Percentiles rank a stretch among this genome's conserved stretches.
Conservation (phyloP, 2,113 vertebrate genomes). For the Corythoichthys intestinalis region DNA sequence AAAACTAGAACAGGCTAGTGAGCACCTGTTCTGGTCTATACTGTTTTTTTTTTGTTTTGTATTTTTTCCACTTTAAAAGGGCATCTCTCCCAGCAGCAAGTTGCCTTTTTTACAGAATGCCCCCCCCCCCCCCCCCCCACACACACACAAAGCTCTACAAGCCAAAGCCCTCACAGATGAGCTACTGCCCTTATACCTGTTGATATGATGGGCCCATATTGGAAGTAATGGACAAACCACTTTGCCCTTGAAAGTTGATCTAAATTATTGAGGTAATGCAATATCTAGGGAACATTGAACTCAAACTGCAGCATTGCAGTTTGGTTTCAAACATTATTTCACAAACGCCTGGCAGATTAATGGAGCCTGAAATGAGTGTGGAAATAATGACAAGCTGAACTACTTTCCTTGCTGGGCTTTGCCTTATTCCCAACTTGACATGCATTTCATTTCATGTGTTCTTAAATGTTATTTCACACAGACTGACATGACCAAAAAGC, state of each 20-base stretch:
- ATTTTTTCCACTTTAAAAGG: too few relatives aligned
- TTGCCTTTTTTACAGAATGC: not conserved
- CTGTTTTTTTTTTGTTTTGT: too few relatives aligned
- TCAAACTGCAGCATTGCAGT: not conserved
- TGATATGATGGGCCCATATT: not conserved
- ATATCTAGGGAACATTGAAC: conserved; percentile 1
- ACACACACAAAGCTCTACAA: too few relatives aligned
- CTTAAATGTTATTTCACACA: too few relatives aligned
- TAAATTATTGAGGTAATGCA: not conserved
- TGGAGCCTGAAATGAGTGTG: not conserved
- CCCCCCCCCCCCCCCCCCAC: not conserved
- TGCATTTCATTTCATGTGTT: not conserved
- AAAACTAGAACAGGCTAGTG: too few relatives aligned
- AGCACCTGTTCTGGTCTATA: too few relatives aligned
- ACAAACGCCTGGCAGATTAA: not conserved
- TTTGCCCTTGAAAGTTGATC: not conserved
- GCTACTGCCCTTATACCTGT: not conserved
- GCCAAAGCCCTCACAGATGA: not conserved
- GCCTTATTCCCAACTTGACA: not conserved
- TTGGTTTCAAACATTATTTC: not conserved
- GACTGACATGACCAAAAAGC: too few relatives aligned
- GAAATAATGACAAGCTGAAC: conserved; percentile 4
- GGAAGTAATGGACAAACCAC: not conserved
- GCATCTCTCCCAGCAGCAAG: not conserved
- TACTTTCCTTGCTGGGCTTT: conserved; percentile 9